A percentile compares a stretch with the other conserved stretches of the same genome.
These are phyloP conservation scores for Drosophila serrata DNA, from an alignment of 1,140 invertebrate species.

Conservation along the genomic window DNA sequence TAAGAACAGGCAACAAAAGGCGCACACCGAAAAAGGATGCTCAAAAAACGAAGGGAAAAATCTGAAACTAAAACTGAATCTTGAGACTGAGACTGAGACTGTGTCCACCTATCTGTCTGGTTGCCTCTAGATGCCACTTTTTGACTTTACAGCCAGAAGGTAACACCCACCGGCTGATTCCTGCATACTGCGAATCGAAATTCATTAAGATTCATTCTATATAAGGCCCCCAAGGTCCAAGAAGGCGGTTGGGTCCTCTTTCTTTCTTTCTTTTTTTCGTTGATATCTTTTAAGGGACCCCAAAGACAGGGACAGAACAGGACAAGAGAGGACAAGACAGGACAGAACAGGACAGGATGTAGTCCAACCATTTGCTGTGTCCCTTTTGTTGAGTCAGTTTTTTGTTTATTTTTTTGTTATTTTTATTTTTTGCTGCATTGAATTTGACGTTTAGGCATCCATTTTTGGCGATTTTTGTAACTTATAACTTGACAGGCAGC, in stretches of 20 bases:
- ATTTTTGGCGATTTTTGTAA: conserved; percentile 70
- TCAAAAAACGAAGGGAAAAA: neutral
- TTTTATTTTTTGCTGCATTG: conserved; percentile 11
- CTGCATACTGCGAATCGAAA: conserved; percentile 69
- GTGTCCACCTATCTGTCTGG: conserved; percentile 80
- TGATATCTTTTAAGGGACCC: conserved; percentile 47
- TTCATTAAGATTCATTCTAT: conserved; percentile 83
- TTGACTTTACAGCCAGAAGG: conserved; percentile 80
- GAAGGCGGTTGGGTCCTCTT: conserved; percentile 14
- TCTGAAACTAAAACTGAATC: neutral
- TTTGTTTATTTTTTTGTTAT: conserved; percentile 19
- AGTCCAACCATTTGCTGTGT: conserved; percentile 8
- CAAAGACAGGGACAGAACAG: conserved; percentile 30
- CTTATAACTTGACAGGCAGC: conserved; percentile 64
- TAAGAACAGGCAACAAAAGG: conserved; percentile 60
- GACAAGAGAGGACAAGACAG: conserved; percentile 21
- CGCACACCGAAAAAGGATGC: conserved; percentile 24
- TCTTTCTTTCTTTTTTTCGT: conserved; percentile 22
- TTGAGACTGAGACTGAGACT: conserved; percentile 10
- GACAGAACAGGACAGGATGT: conserved; percentile 40
- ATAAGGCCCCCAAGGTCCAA: conserved; percentile 48
- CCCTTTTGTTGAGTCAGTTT: conserved; percentile 37
- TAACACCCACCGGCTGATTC: conserved; percentile 76
- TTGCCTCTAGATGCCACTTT: conserved; percentile 67
- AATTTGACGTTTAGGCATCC: conserved; percentile 69